Evolutionary conservation across 2,113 vertebrate genomes (phyloP), one percentile per base, ranked within the genome.

Genomic region (Sceloporus undulatus): DNA sequence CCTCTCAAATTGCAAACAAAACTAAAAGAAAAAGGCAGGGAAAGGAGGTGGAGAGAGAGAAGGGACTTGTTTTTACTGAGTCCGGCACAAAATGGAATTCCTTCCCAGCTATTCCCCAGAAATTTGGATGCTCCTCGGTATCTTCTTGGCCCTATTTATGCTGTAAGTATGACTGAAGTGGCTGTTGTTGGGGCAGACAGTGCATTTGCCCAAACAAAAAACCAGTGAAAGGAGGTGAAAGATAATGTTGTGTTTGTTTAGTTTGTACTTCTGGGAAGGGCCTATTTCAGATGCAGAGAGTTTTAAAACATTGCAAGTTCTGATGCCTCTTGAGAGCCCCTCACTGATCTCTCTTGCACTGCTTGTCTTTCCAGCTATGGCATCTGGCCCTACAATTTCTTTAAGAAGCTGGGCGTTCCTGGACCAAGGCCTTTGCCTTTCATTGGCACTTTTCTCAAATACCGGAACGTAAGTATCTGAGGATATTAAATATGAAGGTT

Each of bases 371-470:
- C 21, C 21, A 99, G 98, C 54, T 99, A 97, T 87, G 94, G 97
- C 2, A 90, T 97, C 71, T 96, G 95, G 95, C 96, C 97, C 0
- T 96, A 96, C 78, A 4, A 62, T 38, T 1, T 94, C 52, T 98
- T 98, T 93, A 97, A 93, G 94, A 98, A 98, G 70, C 16, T 97
- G 83, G 96, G 96, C 23, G 96, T 99, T 88, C 93, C 95, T 0
- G 97, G 98, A 56, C 98, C 98, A 8, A 94, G 0, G 48, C 97
- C 98, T 34, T 40, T 97, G 59, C 98, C 98, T 0, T 97, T 98
- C 87, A 0, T 98, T 0, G 98, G 98, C 78, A 98, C 95, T 0
- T 1, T 97, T 6, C 86, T 4, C 48, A 1, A 7, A 78, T 97
- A 96, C 89, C 76, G 1, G 11, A 89, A 91, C 0, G 97, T 98